Conservation (phyloP, 2,113 vertebrate species). For the Plecturocebus donacophilus region DNA sequence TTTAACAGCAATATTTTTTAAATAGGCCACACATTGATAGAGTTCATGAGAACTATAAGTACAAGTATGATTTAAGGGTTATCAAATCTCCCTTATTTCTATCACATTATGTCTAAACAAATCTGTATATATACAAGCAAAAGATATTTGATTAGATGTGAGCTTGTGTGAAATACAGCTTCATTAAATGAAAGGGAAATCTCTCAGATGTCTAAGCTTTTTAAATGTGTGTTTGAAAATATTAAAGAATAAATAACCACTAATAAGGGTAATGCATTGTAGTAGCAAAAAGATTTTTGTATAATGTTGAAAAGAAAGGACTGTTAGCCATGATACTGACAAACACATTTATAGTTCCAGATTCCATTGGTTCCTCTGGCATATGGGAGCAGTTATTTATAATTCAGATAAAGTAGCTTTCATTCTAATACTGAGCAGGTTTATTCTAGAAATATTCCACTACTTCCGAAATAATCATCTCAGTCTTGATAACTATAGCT, state of each 20-base stretch:
- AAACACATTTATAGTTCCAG: not conserved
- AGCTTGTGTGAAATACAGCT: constrained; percentile 21
- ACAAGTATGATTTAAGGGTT: not conserved
- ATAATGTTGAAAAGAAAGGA: constrained; percentile 28
- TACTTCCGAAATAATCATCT: not conserved
- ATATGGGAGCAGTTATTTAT: constrained; percentile 20
- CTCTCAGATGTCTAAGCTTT: not conserved
- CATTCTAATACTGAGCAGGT: not conserved
- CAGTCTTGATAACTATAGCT: not conserved
- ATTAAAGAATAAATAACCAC: constrained; percentile 26
- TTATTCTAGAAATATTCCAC: not conserved
- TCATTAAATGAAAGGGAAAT: not conserved
- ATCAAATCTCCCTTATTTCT: constrained; percentile 29
- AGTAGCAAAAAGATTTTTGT: constrained; percentile 3
- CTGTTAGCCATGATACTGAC: not conserved
- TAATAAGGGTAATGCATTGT: not conserved
- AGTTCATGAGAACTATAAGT: not conserved
- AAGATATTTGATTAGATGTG: constrained; percentile 27
- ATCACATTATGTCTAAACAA: not conserved
- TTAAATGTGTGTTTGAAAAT: constrained; percentile 13
- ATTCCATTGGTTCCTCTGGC: not conserved
- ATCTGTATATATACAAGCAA: not conserved
- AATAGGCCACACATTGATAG: not conserved
- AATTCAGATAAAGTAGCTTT: constrained; percentile 51
- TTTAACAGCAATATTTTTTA: not conserved